These are phyloP conservation scores for Podarcis raffonei DNA, from an alignment of 2,113 vertebrate species.

Conservation along the genomic window DNA sequence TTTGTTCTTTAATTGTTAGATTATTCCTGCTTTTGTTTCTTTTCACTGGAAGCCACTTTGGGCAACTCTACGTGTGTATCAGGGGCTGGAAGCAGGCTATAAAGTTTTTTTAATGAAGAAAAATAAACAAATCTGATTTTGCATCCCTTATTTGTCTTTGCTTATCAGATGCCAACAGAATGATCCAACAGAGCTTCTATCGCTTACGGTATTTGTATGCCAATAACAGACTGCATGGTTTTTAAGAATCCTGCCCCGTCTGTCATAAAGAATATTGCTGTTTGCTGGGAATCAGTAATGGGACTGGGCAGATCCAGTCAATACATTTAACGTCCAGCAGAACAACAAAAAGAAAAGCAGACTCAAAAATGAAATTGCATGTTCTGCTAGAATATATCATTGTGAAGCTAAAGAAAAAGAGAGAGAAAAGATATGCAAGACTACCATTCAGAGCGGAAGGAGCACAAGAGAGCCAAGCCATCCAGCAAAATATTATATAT, in stretches of 20 bases:
- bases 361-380: background rate
- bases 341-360: background rate
- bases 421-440: background rate
- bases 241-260: background rate
- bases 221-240: background rate
- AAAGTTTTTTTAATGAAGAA: no score
- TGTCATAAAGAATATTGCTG: slow-evolving; percentile 10
- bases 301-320: slow-evolving; percentile 9
- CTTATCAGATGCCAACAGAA: background rate
- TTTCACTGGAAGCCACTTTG: no score
- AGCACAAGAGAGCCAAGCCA: background rate
- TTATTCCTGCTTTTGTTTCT: no score
- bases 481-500: background rate
- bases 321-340: slow-evolving; percentile 19
- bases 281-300: slow-evolving; percentile 15
- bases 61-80: no score
- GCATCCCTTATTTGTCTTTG: background rate
- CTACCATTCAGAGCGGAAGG: background rate
- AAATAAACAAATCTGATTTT: background rate
- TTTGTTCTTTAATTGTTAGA: no score
- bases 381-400: background rate
- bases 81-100: no score
- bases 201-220: slow-evolving; percentile 7
- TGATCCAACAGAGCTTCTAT: background rate
- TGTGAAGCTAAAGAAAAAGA: background rate